A percentile compares a stretch with the other conserved stretches of the same genome.
Evolutionary conservation across 2,888 invertebrate genomes (phyloP).

Genomic region (Noctuana brunneofusca): DNA sequence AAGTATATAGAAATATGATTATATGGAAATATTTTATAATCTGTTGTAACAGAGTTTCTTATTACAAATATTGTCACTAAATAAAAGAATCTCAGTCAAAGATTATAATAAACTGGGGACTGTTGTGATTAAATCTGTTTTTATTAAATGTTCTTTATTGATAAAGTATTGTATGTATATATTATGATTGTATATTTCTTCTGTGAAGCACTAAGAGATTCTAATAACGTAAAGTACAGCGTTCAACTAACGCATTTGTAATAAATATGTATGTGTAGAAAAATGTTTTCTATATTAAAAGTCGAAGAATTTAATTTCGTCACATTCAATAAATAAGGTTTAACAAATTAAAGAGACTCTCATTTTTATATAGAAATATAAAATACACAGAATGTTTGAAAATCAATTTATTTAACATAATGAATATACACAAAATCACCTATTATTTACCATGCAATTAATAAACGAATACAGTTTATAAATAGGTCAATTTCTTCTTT

Average conservation of each 20-base stretch:
- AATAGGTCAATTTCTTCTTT: slow-evolving; percentile 42
- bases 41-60: slow-evolving; percentile 41
- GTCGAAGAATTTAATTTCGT: slow-evolving; percentile 65
- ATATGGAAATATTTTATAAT: slow-evolving; percentile 52
- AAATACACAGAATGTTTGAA: slow-evolving; percentile 31
- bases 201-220: slow-evolving; percentile 39
- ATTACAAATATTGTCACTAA: slow-evolving; percentile 42
- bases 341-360: slow-evolving; percentile 46
- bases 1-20: slow-evolving; percentile 49
- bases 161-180: slow-evolving; percentile 40
- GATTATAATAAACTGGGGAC: slow-evolving; percentile 33
- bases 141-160: slow-evolving; percentile 37
- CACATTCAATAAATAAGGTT: slow-evolving; percentile 65
- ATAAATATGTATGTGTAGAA: slow-evolving; percentile 60
- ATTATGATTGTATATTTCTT: slow-evolving; percentile 38
- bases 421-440: slow-evolving; percentile 45
- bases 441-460: slow-evolving; percentile 64
- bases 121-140: slow-evolving; percentile 32
- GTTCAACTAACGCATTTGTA: slow-evolving; percentile 56
- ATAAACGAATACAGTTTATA: slow-evolving; percentile 46
- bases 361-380: slow-evolving; percentile 30
- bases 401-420: slow-evolving; percentile 62
- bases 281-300: slow-evolving; percentile 58
- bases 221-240: slow-evolving; percentile 54
- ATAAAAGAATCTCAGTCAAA: slow-evolving; percentile 45